Evolutionary conservation across 1,140 invertebrate genomes (phyloP).

Genomic region (Caenorhabditis remanei): DNA sequence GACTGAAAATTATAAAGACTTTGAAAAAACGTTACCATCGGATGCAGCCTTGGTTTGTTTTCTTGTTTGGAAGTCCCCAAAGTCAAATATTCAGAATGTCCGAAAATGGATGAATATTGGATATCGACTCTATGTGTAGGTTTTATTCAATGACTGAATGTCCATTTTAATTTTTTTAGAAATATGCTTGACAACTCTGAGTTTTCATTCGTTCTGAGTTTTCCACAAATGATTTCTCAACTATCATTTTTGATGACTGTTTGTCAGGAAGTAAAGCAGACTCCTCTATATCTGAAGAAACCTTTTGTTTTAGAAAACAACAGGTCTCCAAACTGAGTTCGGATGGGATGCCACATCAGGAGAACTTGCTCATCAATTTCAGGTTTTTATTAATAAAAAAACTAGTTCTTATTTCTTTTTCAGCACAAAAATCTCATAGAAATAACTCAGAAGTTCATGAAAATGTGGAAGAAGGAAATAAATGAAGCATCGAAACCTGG

Average conservation of each 20-base stretch:
- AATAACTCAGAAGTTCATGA: conserved; percentile 4
- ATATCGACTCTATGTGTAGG: background rate
- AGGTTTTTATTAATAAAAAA: background rate
- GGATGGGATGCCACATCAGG: background rate
- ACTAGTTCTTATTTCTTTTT: background rate
- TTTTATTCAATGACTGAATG: background rate
- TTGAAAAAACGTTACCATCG: background rate
- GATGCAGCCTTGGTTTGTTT: background rate
- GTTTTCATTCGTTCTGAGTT: conserved; percentile 1
- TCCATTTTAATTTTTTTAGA: background rate
- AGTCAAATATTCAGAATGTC: background rate
- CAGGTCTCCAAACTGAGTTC: conserved; percentile 1
- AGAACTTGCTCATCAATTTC: background rate
- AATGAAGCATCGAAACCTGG: conserved; percentile 1
- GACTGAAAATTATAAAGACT: background rate
- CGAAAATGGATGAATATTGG: conserved; percentile 26
- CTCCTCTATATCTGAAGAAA: too few relatives aligned
- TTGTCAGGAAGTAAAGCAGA: background rate
- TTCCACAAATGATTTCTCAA: conserved; percentile 28
- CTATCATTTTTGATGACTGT: conserved; percentile 11
- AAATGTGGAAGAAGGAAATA: background rate
- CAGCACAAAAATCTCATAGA: conserved; percentile 32
- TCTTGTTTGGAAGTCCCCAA: background rate
- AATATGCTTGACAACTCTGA: conserved; percentile 33
- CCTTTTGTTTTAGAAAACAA: background rate